Base-by-base conservation (phyloP, 1,140 invertebrate genomes). In the Lepidurus apus region DNA sequence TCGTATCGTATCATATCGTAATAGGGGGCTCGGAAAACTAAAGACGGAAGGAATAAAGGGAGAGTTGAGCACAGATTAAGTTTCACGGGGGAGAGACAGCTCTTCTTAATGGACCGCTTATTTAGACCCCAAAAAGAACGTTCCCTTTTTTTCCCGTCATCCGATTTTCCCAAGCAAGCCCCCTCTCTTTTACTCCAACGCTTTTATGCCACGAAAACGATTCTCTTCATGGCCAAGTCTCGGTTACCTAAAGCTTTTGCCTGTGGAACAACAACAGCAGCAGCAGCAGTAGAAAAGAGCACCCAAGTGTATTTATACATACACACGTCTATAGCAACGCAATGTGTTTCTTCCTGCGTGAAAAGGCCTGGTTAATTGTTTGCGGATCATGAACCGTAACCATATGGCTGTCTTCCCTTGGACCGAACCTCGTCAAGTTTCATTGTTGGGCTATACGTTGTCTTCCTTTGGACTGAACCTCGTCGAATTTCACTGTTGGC, bases 31-130 rank as follows among this genome's bases (percentile, higher is more conserved):
- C 53, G 53, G 53, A 65, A 65, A 65, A 13, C 34, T 34, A n/a
- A 65, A 65, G 53, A 65, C 53, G 53, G 53, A 65, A 65, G 53
- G 21, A 65, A n/a, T 13, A 65, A 65, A 21, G 53, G 53, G 17
- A 65, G 21, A 21, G 17, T 65, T 4, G 45, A 65, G 53, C 53
- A 65, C 9, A 65, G 17, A 65, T 65, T 65, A 65, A 65, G 13
- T 65, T 65, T 65, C 53, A 17, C 53, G 53, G 21, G 53, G 53
- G 53, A 65, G 53, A 65, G 53, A 65, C 45, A 21, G 21, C 53
- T 65, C 53, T 7, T 65, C 53, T 65, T 65, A 65, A 65, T 65
- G 53, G 53, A 65, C 17, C 53, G 53, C 53, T 65, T 65, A 65
- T 65, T 65, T 65, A 65, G 17, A 65, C n/a, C 53, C 53, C 34